These are phyloP conservation scores for Metacarcinus magister DNA, from an alignment of 2,888 invertebrate genomes.

Conservation along the genomic window DNA sequence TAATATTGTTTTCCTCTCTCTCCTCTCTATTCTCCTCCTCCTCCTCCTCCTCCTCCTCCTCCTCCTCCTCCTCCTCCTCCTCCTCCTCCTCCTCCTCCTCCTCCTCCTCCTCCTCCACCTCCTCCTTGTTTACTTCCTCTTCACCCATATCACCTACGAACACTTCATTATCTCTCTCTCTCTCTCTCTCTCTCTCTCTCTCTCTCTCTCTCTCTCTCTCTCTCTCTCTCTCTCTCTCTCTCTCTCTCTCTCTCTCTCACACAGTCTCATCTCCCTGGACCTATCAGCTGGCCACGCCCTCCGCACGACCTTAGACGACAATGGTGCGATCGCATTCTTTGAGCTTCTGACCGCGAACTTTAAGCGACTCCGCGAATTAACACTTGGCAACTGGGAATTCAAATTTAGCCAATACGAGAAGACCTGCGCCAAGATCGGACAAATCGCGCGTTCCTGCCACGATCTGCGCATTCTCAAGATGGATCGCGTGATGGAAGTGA, in stretches of 20 bases:
- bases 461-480: slow-evolving; percentile 68
- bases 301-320: slow-evolving; percentile 76
- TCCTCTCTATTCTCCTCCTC: too few relatives aligned
- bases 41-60: not conserved
- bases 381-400: slow-evolving; percentile 79
- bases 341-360: slow-evolving; percentile 71
- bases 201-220: not conserved
- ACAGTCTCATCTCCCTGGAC: slow-evolving; percentile 76
- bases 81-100: slow-evolving; percentile 7
- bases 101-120: too few relatives aligned
- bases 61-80: not conserved
- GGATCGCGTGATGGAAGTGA: slow-evolving; percentile 76
- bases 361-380: slow-evolving; percentile 75
- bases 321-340: slow-evolving; percentile 68
- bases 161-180: not conserved
- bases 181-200: not conserved
- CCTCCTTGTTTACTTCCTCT: too few relatives aligned
- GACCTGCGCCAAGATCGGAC: slow-evolving; percentile 66
- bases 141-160: too few relatives aligned
- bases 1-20: not conserved
- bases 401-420: slow-evolving; percentile 73
- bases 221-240: not conserved
- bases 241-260: too few relatives aligned
- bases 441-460: slow-evolving; percentile 67
- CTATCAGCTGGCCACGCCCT: slow-evolving; percentile 72